Evolutionary conservation across 2,888 invertebrate genomes (phyloP), one percentile per base, ranked within the genome.

Genomic region (Sphecodes monilicornis): DNA sequence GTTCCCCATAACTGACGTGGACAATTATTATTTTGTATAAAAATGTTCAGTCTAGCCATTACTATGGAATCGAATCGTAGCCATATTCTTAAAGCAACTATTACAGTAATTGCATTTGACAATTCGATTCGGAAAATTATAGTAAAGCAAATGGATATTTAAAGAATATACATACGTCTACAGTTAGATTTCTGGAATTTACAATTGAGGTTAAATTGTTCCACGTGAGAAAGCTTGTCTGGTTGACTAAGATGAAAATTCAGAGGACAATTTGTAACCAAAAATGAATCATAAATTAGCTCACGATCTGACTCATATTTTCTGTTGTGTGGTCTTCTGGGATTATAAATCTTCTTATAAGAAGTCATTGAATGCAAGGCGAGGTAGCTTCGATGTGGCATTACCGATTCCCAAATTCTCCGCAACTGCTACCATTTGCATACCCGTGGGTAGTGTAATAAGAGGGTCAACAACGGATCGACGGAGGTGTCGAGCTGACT

Each of bases 401-500:
- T 16, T 60, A 29, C 3, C 50, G 46, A 50, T 66, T 54, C 50
- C n/a, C n/a, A 36, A 57, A 68, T 66, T 82, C 66, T 18, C 43
- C 16, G 18, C 60, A 18, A 60, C 60, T 66, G 64, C 66, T 68
- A 73, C 75, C 70, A 77, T 76, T 79, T 78, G 80, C 74, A 75
- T 74, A 83, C 26, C 36, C 29, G 29, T 13, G 16, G 22, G 18
- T 36, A 29, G 46, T n/a, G 13, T 10, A 70, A 85, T 50, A 66
- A 74, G 43, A 64, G 64, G 74, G 75, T 72, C 43, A 64, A 68
- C 32, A 54, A 64, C 57, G 76, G 74, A 50, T 79, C 41, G 64
- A 80, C 84, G 70, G 84, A 86, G 86, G 84, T 77, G 88, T 88
- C 85, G 83, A 84, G 80, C 73, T 57, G 70, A 82, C 80, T 86